Evolutionary conservation across 2,797 vertebrate species (phyloP).

Genomic region (Furcifer pardalis): DNA sequence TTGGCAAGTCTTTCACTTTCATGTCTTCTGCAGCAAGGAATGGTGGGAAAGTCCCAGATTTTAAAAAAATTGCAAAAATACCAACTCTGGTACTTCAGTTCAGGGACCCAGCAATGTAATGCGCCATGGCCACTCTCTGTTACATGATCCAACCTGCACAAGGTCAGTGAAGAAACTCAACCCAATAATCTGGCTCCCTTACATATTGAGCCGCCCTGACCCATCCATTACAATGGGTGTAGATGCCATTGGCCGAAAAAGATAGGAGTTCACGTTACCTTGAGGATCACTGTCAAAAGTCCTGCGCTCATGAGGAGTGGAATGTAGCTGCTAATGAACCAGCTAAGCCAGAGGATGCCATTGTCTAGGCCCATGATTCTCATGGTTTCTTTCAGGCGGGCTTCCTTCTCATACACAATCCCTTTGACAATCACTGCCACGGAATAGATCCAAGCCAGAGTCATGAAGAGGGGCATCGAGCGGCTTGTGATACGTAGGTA

Average conservation of each 20-base stretch:
- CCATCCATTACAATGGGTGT: background rate
- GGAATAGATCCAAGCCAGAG: slow-evolving; percentile 97
- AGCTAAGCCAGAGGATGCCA: slow-evolving; percentile 94
- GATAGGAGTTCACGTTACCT: slow-evolving; percentile 77
- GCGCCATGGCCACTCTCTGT: too few species aligned
- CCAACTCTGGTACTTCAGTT: too few species aligned
- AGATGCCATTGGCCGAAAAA: background rate
- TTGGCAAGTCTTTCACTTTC: too few species aligned
- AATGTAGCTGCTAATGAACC: slow-evolving; percentile 97
- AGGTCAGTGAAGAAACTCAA: too few species aligned
- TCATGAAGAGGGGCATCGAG: slow-evolving; percentile 99
- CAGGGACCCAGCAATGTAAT: too few species aligned
- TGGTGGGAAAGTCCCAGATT: too few species aligned
- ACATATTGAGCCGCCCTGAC: background rate
- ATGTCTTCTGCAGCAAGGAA: too few species aligned
- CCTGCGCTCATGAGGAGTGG: slow-evolving; percentile 92
- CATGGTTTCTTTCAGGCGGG: slow-evolving; percentile 97
- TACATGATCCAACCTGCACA: too few species aligned
- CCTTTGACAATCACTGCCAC: slow-evolving; percentile 98
- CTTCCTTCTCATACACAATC: slow-evolving; percentile 97
- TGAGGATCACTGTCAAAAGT: slow-evolving; percentile 89
- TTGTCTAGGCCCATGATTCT: slow-evolving; percentile 97
- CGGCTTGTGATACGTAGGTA: slow-evolving; percentile 95
- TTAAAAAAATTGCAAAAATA: too few species aligned
- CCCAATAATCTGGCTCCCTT: background rate